Base-by-base conservation (phyloP, 2,888 invertebrate genomes). In the Corbicula japonica region DNA sequence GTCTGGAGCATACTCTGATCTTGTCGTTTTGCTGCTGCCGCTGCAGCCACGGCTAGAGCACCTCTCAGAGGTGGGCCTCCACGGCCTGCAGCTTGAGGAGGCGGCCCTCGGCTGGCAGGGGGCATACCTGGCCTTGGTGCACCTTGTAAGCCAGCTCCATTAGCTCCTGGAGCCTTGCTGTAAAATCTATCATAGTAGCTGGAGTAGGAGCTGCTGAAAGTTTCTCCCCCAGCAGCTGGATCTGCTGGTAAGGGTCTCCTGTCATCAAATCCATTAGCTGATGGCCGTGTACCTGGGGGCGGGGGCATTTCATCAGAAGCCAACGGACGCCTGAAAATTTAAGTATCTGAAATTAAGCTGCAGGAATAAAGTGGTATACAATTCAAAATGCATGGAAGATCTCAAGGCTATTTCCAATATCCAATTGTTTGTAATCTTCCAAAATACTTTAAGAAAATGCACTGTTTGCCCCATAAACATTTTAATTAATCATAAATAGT, bases 131-230 rank as follows among this genome's bases (percentile, higher is more conserved):
- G 56, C 2, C 54, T 21, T 2, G 75, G 68, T 10, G 46, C 54
- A 26, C 50, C 56, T 10, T 52, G 41, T 44, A 30, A 34, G 32
- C 54, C 50, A n/a, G 74, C 63, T 38, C 76, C 71, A 60, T 73
- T 61, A 10, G 71, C 60, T 26, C 34, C 60, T 35, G 76, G 68
- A n/a, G 80, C 69, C 65, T 84, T 87, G 56, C 76, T 86, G 73
- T 87, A 87, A 66, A 84, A 87, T 62, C 87, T 80, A 56, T 87
- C 87, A 62, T 87, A 87, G 58, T 87, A 87, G 60, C 81, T 83
- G 32, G 83, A 77, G 65, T 83, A 83, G 23, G 80, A 80, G 54
- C 76, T 77, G 35, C 80, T 78, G 60, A 76, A 82, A 46, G 76
- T 81, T 34, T 77, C 81, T 23, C 61, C 54, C 28, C 63, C 68